Base-by-base conservation (phyloP, 2,113 vertebrate genomes). In the Mus pahari region DNA sequence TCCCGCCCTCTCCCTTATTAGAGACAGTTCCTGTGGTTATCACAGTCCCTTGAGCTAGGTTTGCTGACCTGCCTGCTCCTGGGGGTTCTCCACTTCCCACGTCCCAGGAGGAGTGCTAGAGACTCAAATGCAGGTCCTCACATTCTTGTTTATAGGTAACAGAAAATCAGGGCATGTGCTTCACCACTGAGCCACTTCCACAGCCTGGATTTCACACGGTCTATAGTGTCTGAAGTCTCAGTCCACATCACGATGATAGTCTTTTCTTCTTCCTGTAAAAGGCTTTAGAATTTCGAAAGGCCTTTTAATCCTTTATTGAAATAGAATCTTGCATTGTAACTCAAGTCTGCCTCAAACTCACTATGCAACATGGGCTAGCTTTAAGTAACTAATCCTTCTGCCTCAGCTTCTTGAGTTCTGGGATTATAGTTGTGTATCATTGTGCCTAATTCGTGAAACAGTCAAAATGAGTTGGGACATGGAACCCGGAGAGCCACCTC, bases 231-330 rank as follows among this genome's bases (percentile, higher is more conserved):
- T 7, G 17, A 70, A 12, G 64, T 5, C 33, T 50, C 64, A 8
- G 3, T 42, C 64, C 2, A 5, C 33, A n/a, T 45, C 1, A 13
- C 14, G 5, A n/a, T 14, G 19, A 13, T 0, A 1, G 13, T 17
- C 81, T 70, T 50, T 8, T 20, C 14, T 55, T 5, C 28, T 26
- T 6, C 33, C 48, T n/a, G 45, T 39, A 26, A 83, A 83, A 39
- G 17, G 8, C 39, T 64, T 31, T 84, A 12, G 19, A 62, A 48
- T 45, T 48, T 60, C 3, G 20, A 60, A 26, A 39, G 36, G 53
- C 53, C 22, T 60, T 60, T 60, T 82, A 26, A 3, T 60, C 58
- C 11, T n/a, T 82, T 86, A 28, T 86, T 48, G 60, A 74, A n/a
- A 74, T n/a, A 60, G n/a, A 26, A 58, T 89, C 70, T 89, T 74